These are phyloP conservation scores for Helobdella robusta DNA, from an alignment of 2,888 invertebrate genomes.

Conservation along the genomic window DNA sequence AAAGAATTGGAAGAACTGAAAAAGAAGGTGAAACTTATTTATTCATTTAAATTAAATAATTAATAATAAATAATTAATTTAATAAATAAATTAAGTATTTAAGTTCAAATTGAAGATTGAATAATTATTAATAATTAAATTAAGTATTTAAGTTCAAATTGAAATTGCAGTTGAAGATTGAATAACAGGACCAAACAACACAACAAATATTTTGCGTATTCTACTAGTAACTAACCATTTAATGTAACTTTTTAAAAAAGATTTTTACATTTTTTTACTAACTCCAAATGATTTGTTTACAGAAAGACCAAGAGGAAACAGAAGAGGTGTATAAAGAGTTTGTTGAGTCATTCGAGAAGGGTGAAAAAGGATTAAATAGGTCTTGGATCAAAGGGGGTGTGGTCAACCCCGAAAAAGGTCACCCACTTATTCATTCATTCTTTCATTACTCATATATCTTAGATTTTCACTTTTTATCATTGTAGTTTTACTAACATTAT, in stretches of 20 bases:
- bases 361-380: constrained; percentile 56
- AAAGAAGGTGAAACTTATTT: constrained; percentile 28
- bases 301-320: constrained; percentile 50
- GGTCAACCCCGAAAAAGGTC: constrained; percentile 65
- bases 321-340: constrained; percentile 83
- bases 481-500: no score
- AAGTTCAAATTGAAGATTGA: not conserved
- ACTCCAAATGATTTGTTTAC: constrained; percentile 43
- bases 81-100: not conserved
- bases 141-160: no score
- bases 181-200: no score
- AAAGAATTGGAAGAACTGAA: constrained; percentile 32
- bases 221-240: not conserved
- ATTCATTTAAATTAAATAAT: not conserved
- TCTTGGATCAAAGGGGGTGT: constrained; percentile 97
- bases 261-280: not conserved
- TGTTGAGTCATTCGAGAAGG: constrained; percentile 89
- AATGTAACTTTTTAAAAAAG: not conserved
- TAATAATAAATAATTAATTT: not conserved
- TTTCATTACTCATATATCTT: no score
- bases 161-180: no score
- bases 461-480: no score
- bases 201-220: not conserved
- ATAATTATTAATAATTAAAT: not conserved
- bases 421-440: no score